Base-by-base conservation (phyloP, 2,797 vertebrate species). In the Galagoides demidoff region DNA sequence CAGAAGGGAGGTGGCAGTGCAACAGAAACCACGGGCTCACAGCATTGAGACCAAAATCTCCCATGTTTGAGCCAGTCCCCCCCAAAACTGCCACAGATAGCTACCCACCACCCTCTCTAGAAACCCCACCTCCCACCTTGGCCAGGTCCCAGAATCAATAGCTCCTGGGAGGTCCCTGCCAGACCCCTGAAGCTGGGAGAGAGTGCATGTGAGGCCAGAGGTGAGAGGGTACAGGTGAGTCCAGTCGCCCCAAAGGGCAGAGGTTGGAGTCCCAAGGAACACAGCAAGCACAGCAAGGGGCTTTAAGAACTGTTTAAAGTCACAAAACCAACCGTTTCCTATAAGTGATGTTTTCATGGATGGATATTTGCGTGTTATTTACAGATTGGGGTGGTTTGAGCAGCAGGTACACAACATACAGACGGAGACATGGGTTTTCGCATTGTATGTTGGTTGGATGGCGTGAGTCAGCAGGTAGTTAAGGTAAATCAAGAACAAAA, bases 281-380 rank as follows among this genome's bases (percentile, higher is more conserved):
- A 93, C 96, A 14, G 90, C 85, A 63, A 98, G 97, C 98, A 95
- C 90, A 97, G 96, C 63, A 11, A 25, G 59, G 66, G 92, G 85
- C 88, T 92, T n/a, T 95, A 98, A 98, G 90, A 98, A 98, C 97
- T 77, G 78, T 97, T 98, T 95, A 98, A 98, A 98, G 98, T 98
- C 97, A 96, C 97, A 97, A 96, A 98, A 99, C 99, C 98, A 99
- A 99, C 99, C 99, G 98, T 98, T 97, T 99, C 98, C 99, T 99
- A 98, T 97, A 98, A 97, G 98, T 98, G 99, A 98, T 98, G 99
- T 99, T 99, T 96, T 99, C 98, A 99, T 98, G 98, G 98, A 98
- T 98, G 98, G 97, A 92, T 93, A 97, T 98, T 98, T 89, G 98
- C 97, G 92, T 93, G 16, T 97, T 98, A 98, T 98, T 98, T 98